Base-by-base conservation (phyloP, 1,140 invertebrate genomes). In the Pachyrhynchus sulphureomaculatus region DNA sequence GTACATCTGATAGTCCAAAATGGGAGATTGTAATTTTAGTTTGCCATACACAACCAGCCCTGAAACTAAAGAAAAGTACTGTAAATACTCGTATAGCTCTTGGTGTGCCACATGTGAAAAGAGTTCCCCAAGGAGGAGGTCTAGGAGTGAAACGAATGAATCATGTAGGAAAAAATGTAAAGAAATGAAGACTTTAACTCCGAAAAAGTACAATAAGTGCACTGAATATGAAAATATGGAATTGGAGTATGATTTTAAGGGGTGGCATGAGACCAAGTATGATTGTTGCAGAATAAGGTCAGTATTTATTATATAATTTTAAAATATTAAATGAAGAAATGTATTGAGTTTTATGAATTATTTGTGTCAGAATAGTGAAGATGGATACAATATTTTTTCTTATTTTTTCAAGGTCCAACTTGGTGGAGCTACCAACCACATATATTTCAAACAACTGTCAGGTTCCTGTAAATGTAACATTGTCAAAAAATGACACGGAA, bases 381-480 rank as follows among this genome's bases (percentile, higher is more conserved):
- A 26, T 26, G n/a, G n/a, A 8, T 33, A 44, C 44, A 36, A 51
- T 17, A 47, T 15, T 13, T 51, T 34, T 23, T 29, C 56, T 17
- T 34, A 33, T 60, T 52, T 15, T 15, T 61, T 61, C 24, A 18
- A 68, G 74, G 57, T 66, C 72, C 33, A 75, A 75, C 60, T 55
- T 75, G 20, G 75, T 73, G 45, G 75, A 76, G 62, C 56, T 76
- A 34, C 75, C 75, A 45, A 75, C 75, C 10, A 70, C 70, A 17
- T 76, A 76, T 57, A 75, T 75, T 34, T 64, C 72, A 52, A 75
- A 76, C 56, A 75, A 75, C 66, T 72, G 72, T 66, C 73, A 72
- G 68, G 47, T 64, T 21, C 56, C 61, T 36, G 51, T 56, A 42
- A 65, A 64, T 58, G 21, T 67, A 37, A 51, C 70, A 66, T 55